These are phyloP conservation scores for Odontomyia ornata DNA, from an alignment of 2,888 invertebrate species.

Conservation along the genomic window DNA sequence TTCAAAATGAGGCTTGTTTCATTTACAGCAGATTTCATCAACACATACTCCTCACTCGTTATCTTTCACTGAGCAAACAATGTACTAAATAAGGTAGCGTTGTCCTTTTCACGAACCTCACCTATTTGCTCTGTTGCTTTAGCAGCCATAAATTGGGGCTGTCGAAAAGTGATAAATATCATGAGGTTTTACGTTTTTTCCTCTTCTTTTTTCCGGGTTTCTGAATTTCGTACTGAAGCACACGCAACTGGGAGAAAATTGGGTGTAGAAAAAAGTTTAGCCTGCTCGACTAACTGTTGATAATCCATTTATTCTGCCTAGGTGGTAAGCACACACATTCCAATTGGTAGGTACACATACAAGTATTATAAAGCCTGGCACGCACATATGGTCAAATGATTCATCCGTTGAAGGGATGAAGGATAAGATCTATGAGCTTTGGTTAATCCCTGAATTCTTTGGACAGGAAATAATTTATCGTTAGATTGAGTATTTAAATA, in stretches of 20 bases:
- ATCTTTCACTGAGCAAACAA: slow-evolving; percentile 32
- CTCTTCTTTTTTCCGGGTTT: not conserved
- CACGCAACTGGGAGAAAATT: not conserved
- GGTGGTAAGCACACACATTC: slow-evolving; percentile 7
- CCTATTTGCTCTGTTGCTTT: slow-evolving; percentile 17
- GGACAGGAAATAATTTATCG: slow-evolving; percentile 7
- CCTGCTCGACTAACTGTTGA: slow-evolving; percentile 21
- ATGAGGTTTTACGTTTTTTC: slow-evolving; percentile 18
- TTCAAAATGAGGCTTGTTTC: not conserved
- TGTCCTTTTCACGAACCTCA: slow-evolving; percentile 15
- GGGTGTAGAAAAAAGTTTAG: not conserved
- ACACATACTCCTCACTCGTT: slow-evolving; percentile 19
- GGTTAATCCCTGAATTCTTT: slow-evolving; percentile 5
- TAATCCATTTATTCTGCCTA: slow-evolving; percentile 42
- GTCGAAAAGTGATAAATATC: slow-evolving; percentile 45
- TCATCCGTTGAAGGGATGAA: slow-evolving; percentile 9
- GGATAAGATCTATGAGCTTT: slow-evolving; percentile 21
- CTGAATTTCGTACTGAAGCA: not conserved
- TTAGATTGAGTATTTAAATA: not conserved
- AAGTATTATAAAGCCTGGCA: not conserved
- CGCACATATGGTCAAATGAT: slow-evolving; percentile 41
- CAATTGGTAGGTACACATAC: not conserved
- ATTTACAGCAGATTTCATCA: not conserved
- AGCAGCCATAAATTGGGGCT: slow-evolving; percentile 33
- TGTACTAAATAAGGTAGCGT: not conserved